phyloP scores from a whole-genome alignment of 2,888 invertebrate species.

The Ectobius pallidus region DNA sequence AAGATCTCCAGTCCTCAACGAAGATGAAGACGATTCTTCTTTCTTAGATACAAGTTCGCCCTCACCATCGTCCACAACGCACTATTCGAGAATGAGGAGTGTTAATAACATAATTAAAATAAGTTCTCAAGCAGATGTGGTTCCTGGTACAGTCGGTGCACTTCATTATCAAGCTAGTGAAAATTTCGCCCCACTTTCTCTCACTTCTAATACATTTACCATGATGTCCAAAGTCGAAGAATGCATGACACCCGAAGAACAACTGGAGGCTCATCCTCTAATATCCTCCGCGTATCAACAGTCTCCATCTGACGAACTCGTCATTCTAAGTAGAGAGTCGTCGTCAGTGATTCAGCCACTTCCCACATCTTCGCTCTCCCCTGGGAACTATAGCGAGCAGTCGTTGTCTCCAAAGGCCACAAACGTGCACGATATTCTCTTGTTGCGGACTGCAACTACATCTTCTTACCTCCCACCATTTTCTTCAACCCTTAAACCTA shows the following conservation, averaged over 20 bases:
- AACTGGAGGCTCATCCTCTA: slow-evolving; percentile 2
- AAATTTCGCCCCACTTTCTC: not conserved
- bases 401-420: slow-evolving; percentile 23
- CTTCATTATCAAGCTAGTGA: not conserved
- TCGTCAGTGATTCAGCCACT: not conserved
- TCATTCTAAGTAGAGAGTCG: not conserved
- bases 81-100: too few relatives aligned
- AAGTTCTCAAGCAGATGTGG: slow-evolving; percentile 7
- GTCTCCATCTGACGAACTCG: not conserved
- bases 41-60: slow-evolving; percentile 50
- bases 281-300: not conserved
- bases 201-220: not conserved
- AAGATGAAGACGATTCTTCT: slow-evolving; percentile 47
- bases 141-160: not conserved
- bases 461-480: slow-evolving; percentile 11
- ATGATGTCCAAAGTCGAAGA: not conserved
- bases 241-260: not conserved
- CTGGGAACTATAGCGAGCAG: slow-evolving; percentile 38
- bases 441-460: not conserved
- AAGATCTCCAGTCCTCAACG: slow-evolving; percentile 49
- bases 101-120: too few relatives aligned
- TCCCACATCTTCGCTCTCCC: slow-evolving; percentile 31
- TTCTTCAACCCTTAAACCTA: not conserved
- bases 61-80: not conserved
- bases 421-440: not conserved